Evolutionary conservation across 2,113 vertebrate species (phyloP).

Genomic region (Machaerirhynchus nigripectus): DNA sequence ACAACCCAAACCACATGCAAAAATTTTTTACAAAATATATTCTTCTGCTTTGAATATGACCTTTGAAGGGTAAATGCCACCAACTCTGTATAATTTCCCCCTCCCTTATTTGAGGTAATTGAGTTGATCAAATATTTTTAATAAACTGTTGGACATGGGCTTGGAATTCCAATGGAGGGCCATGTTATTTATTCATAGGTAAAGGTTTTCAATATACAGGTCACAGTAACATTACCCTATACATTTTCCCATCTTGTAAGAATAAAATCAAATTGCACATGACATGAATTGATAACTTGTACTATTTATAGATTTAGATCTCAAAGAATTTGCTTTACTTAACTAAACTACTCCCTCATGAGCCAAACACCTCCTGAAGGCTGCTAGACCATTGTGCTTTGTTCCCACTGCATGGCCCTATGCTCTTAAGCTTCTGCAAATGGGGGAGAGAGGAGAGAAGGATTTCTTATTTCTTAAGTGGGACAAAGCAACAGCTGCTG

Average conservation of each 20-base stretch:
- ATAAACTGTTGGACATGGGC: background rate
- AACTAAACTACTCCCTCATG: background rate
- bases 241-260: background rate
- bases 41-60: background rate
- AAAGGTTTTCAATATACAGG: background rate
- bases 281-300: background rate
- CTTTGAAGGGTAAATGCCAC: background rate
- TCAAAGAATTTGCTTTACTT: background rate
- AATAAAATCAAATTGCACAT: background rate
- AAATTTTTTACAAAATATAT: background rate
- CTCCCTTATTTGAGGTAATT: background rate
- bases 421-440: background rate
- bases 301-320: background rate
- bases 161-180: background rate
- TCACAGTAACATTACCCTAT: background rate
- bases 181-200: background rate
- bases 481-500: background rate
- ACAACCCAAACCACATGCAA: background rate
- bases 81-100: background rate
- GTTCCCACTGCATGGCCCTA: background rate
- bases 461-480: background rate
- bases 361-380: background rate
- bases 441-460: accelerated
- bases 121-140: background rate
- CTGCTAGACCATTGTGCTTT: too few species aligned